Evolutionary conservation across 2,113 vertebrate genomes (phyloP).

Genomic region (Rhinichthys klamathensis): DNA sequence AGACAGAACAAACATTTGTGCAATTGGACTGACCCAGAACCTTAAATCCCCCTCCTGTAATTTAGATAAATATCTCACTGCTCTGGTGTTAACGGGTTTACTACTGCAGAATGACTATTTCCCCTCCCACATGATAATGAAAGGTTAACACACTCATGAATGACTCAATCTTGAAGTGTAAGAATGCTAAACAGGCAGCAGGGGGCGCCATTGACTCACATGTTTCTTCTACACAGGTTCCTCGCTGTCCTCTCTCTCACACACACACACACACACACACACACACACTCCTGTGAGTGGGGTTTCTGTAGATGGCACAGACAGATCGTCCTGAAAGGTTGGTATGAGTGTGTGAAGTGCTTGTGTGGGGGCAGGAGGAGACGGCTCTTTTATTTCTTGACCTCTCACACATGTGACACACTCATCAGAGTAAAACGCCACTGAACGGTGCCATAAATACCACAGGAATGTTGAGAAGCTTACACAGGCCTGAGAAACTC

Average conservation of each 20-base stretch:
- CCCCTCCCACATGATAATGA: not conserved
- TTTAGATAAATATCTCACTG: not conserved
- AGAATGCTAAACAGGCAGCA: not conserved
- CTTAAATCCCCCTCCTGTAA: not conserved
- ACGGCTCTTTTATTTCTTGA: slow-evolving; percentile 22
- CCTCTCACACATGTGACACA: slow-evolving; percentile 9
- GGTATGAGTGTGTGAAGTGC: not conserved
- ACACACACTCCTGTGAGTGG: not conserved
- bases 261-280: not conserved
- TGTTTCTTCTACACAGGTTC: not conserved
- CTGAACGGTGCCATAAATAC: slow-evolving; percentile 69
- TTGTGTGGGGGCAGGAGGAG: not conserved
- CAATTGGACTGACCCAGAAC: not conserved
- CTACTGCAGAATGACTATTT: not conserved
- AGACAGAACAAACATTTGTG: not conserved
- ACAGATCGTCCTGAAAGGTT: not conserved
- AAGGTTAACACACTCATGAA: not conserved
- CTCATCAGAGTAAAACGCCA: slow-evolving; percentile 37
- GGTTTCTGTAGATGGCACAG: not conserved
- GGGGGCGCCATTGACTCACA: not conserved
- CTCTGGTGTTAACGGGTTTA: slow-evolving; percentile 4
- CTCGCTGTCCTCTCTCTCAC: not conserved
- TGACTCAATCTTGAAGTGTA: not conserved
- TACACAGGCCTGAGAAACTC: slow-evolving; percentile 58
- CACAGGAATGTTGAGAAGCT: slow-evolving; percentile 75